Conservation (phyloP, 2,113 vertebrate genomes). For the Callopanchax toddi region DNA sequence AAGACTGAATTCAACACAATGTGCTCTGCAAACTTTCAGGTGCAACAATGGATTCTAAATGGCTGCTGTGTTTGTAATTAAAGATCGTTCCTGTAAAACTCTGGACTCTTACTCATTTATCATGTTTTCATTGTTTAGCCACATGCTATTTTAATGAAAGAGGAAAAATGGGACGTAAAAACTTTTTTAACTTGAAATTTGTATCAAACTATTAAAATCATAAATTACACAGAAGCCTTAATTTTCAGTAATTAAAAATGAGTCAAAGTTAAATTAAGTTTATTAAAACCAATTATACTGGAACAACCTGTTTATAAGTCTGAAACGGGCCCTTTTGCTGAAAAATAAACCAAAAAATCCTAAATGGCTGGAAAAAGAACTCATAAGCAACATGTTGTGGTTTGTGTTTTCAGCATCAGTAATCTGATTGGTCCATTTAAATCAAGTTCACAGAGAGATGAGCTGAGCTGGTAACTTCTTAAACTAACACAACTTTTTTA, state of each 20-base stretch:
- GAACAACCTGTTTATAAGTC: no score
- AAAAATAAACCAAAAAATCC: no score
- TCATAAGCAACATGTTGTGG: no score
- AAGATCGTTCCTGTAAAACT: constrained; percentile 57
- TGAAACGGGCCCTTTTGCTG: no score
- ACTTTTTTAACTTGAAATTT: background rate
- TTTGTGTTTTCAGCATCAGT: no score
- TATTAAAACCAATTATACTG: no score
- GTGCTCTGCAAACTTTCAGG: constrained; percentile 55
- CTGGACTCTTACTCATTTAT: constrained; percentile 39
- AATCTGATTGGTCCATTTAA: no score
- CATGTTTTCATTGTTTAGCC: constrained; percentile 43
- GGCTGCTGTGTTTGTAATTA: constrained; percentile 67
- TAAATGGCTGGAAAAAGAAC: no score
- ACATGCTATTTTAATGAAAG: constrained; percentile 20
- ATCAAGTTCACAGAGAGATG: no score
- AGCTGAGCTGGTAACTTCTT: no score
- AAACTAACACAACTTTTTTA: no score
- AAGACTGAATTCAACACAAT: constrained; percentile 59
- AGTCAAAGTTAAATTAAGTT: no score
- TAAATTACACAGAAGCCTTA: background rate
- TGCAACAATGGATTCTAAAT: constrained; percentile 62
- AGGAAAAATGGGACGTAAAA: constrained; percentile 23
- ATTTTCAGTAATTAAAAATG: constrained; percentile 8
- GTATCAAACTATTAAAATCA: background rate